phyloP scores from a whole-genome alignment of 1,140 invertebrate species.

The Rhopalosiphum maidis region DNA sequence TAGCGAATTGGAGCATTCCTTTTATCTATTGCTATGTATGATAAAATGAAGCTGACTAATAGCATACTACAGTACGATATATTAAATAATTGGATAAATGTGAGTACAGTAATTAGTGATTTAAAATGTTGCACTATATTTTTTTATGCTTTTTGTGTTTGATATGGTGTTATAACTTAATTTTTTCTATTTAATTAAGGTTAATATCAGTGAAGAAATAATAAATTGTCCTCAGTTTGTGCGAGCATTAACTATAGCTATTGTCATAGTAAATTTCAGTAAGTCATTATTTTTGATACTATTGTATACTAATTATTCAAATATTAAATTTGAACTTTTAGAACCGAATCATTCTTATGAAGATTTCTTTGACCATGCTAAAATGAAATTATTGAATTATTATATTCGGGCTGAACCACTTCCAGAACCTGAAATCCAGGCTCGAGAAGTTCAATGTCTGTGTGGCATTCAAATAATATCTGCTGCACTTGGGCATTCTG shows the following conservation, averaged over 20 bases:
- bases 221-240: constrained; percentile 48
- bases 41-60: constrained; percentile 46
- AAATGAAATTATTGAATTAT: constrained; percentile 32
- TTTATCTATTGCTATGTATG: constrained; percentile 47
- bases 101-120: neutral
- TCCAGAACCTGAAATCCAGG: constrained; percentile 39
- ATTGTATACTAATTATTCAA: neutral
- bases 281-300: neutral
- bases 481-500: constrained; percentile 33
- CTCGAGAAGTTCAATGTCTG: constrained; percentile 34
- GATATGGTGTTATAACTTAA: neutral
- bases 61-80: constrained; percentile 10
- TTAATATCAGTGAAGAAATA: constrained; percentile 14
- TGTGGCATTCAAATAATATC: constrained; percentile 51
- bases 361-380: constrained; percentile 43
- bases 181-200: neutral
- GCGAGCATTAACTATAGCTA: constrained; percentile 36
- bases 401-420: constrained; percentile 40
- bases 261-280: constrained; percentile 27
- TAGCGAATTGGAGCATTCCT: constrained; percentile 45
- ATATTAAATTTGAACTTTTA: neutral
- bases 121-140: neutral
- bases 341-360: constrained; percentile 43
- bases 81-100: constrained; percentile 44
- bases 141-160: neutral